phyloP scores from a whole-genome alignment of 2,113 vertebrate genomes.

The Petroica traversi region DNA sequence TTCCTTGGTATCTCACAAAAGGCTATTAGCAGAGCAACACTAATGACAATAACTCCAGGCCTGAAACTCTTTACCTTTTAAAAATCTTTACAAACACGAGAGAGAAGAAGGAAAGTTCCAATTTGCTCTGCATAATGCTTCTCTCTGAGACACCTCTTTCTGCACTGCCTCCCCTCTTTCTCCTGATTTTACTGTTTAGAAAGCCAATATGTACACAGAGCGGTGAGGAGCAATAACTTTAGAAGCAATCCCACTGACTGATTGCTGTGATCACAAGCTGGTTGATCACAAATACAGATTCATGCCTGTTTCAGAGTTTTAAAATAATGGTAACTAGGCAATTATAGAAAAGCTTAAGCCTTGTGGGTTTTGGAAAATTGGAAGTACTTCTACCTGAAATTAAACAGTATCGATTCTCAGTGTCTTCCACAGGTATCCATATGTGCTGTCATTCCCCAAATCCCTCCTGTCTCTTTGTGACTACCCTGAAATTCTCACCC shows the following conservation, averaged over 20 bases:
- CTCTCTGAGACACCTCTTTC: neutral
- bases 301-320: neutral
- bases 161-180: neutral
- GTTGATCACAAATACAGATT: too few relatives aligned
- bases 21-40: neutral
- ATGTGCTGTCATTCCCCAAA: neutral
- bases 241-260: neutral
- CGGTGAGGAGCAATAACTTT: neutral
- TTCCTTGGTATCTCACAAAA: neutral
- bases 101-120: neutral
- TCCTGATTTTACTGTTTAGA: neutral
- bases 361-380: neutral
- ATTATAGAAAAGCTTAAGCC: neutral
- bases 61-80: neutral
- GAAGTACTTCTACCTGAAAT: neutral
- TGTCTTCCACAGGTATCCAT: neutral
- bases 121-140: accelerated
- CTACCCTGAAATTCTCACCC: neutral
- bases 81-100: neutral
- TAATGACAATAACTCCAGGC: neutral
- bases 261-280: neutral
- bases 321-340: neutral
- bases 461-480: neutral
- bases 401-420: neutral
- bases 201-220: neutral